Conservation (phyloP, 2,113 vertebrate species). For the Tichodroma muraria region DNA sequence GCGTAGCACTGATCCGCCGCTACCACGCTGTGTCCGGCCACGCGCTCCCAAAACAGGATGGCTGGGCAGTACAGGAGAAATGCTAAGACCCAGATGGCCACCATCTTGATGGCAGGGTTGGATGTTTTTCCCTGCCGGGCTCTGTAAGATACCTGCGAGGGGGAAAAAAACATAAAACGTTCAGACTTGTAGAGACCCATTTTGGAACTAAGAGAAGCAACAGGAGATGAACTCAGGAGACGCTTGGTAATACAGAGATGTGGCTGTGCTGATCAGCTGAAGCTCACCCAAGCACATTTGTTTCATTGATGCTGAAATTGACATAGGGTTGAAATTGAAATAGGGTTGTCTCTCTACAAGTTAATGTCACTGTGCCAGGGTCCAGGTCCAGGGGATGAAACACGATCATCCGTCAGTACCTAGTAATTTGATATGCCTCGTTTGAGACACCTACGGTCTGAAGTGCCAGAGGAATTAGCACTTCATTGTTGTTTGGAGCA, state of each 20-base stretch:
- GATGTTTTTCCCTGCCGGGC: slow-evolving; percentile 65
- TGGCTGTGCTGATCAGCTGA: background rate
- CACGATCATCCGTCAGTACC: background rate
- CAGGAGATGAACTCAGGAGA: background rate
- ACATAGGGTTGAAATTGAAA: too few species aligned
- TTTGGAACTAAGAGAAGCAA: background rate
- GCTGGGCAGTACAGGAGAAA: background rate
- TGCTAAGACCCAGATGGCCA: slow-evolving; percentile 64
- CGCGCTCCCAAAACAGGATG: background rate
- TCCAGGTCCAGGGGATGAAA: background rate
- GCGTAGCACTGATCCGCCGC: slow-evolving; percentile 54
- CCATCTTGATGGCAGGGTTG: slow-evolving; percentile 75
- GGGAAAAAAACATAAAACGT: background rate
- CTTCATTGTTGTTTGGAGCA: background rate
- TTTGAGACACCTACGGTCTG: background rate
- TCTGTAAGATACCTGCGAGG: slow-evolving; percentile 79
- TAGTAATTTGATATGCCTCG: background rate
- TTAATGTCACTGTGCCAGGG: background rate
- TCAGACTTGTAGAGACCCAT: background rate
- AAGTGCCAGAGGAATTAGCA: background rate
- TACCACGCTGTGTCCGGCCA: background rate
- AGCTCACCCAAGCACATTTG: background rate
- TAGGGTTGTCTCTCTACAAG: background rate
- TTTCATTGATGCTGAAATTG: background rate
- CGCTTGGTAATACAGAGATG: background rate